Evolutionary conservation across 1,140 invertebrate genomes (phyloP).

Genomic region (Ptiloglossa arizonensis): DNA sequence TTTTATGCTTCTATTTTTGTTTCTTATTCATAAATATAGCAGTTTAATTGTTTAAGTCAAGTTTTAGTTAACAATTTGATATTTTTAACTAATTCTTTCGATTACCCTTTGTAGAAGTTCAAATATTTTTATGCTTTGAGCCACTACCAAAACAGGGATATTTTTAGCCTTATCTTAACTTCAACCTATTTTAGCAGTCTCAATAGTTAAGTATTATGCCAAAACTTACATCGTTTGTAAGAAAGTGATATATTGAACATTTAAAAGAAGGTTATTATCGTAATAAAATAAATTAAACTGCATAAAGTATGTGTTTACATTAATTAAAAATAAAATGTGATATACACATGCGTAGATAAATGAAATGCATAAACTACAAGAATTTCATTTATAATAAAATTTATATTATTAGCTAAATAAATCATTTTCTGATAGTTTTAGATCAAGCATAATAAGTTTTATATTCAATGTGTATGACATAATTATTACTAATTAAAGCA

Average conservation of each 20-base stretch:
- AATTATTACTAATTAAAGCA: background rate
- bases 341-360: background rate
- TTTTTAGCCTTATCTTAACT: constrained; percentile 54
- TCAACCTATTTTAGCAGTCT: constrained; percentile 49
- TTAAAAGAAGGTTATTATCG: background rate
- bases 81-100: background rate
- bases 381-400: background rate
- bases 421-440: background rate
- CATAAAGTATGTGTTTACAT: background rate
- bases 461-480: background rate
- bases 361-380: background rate
- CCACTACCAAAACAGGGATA: constrained; percentile 25
- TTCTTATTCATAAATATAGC: background rate
- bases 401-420: background rate
- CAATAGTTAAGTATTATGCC: constrained; percentile 22
- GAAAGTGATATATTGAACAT: background rate
- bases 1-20: background rate
- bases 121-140: constrained; percentile 21
- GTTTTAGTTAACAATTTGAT: background rate
- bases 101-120: background rate
- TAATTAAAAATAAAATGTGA: background rate
- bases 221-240: background rate
- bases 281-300: background rate
- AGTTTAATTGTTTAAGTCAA: background rate
- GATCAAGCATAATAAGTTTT: too few relatives aligned